Evolutionary conservation across 2,113 vertebrate genomes (phyloP), one percentile per base, ranked within the genome.

Genomic region (Oncorhynchus tshawytscha): DNA sequence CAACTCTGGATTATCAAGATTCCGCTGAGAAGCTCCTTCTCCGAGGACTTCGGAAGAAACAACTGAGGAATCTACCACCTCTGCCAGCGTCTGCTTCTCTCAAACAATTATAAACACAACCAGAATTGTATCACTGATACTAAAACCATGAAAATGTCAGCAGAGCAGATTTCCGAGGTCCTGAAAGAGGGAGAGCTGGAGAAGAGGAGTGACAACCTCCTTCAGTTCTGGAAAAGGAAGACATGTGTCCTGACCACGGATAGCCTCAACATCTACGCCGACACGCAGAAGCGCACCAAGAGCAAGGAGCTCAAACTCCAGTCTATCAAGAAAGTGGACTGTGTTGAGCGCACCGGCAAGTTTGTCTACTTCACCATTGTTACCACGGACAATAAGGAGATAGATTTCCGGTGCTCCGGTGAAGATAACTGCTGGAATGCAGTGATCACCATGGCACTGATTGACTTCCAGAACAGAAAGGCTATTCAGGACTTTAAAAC

Each of bases 311-410:
- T 98, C 69, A 94, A 95, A 80, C 95, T 98, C 87, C 94, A 96
- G 90, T 91, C 92, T 88, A 96, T 99, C 85, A 92, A 91, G 87
- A 98, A 96, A 81, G 94, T 99, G 91, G 97, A 99, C 92, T 97
- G 97, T 84, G 97, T 99, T 93, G 97, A 99, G 93, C 94, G 95
- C 89, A 98, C 96, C 59, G 95, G 95, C 87, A 98, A 96, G 87
- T 97, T 97, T 92, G 92, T 98, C 87, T 99, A 98, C 89, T 99
- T 99, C 94, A 99, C 97, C 86, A 96, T 99, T 82, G 97, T 99
- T 49, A 99, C 97, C 85, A 97, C 94, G 12, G 96, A 97, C 90
- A 92, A 94, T 86, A 97, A 96, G 87, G 97, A 99, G 92, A 98
- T 99, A 83, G 97, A 99, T 86, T 99, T 99, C 93, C 93, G 97